Base-by-base conservation (phyloP, 2,888 invertebrate genomes). In the Leptopterna dolabrata region DNA sequence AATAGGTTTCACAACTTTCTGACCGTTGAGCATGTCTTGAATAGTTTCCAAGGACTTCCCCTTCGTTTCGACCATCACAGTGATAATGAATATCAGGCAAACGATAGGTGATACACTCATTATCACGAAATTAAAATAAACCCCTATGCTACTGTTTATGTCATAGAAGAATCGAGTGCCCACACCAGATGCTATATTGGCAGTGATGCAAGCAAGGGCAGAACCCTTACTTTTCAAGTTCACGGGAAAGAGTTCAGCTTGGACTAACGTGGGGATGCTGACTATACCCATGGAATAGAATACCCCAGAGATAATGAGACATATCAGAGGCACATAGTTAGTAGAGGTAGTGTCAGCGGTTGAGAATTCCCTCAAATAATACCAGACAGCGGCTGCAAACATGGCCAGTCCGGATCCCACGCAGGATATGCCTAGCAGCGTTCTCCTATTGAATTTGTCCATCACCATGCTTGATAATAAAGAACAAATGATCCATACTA, bases 41-140 rank as follows among this genome's bases (percentile, higher is more conserved):
- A 95, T 95, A 90, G 94, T 93, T 78, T 94, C 93, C 90, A 95
- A 93, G 3, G 95, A 95, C 90, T 95, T 95, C 86, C 95, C 95
- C 91, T 95, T 95, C 0, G 95, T 95, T 91, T 95, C 95, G 19
- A 95, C 93, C 89, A 93, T 91, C 36, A 93, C 91, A 0, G 95
- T 95, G 16, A 95, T 93, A 89, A 93, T 91, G 29, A 93, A 91
- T 83, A 93, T 90, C 90, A 88, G 24, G 24, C 89, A 90, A 0
- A 89, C 13, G 4, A 95, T 94, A 91, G 94, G 94, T 88, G 94
- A 91, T 80, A 95, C 92, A 0, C 95, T 94, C 86, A 94, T 87
- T n/a, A 94, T 91, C 7, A 94, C 94, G 91, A 95, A 95, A 90
- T 94, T 94, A 92, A 94, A 94, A 91, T 95, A 95, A 86, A 94